Base-by-base conservation (phyloP, 2,888 invertebrate genomes). In the Drosophila mettleri region DNA sequence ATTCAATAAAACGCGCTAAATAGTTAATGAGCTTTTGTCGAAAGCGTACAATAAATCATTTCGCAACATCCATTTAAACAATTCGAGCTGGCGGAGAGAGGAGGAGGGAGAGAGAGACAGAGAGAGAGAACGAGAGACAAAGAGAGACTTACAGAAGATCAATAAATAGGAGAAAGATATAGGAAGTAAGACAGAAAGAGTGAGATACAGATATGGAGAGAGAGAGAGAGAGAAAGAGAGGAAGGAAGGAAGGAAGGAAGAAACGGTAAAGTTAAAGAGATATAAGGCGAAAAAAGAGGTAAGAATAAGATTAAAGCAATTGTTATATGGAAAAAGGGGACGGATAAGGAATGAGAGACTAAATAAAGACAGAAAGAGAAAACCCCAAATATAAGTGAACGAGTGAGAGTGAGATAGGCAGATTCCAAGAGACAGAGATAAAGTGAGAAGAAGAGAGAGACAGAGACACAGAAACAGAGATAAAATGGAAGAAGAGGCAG, bases 1-100 rank as follows among this genome's bases (percentile, higher is more conserved):
- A 54, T 54, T 54, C 41, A 54, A 43, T 43, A 33, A 43, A 14
- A 24, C 24, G 16, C 12, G 54, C 16, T 33, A 24, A 54, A 54
- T 43, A 43, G 31, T 55, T 45, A 55, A 45, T 55, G 45, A 34
- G 24, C 14, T 14, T 34, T n/a, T 16, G 33, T 34, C 24, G 27
- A 5, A 18, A 34, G 14, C 22, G 55, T 9, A 8, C 24, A 33
- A 39, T 20, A 16, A 38, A 36, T 36, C n/a, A 34, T 39, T 18
- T 29, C 4, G 2, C 29, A 18, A 20, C 22, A 18, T 18, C 5
- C 24, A 52, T 34, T 18, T 29, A 29, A 29, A 46, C 18, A 46
- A 46, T 7, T 33, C 20, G 33, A 8, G 20, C 2, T 8, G n/a
- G n/a, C 14, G 20, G 12, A 7, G 33, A 6, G 8, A 36, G 16